phyloP scores from a whole-genome alignment of 1,140 invertebrate genomes.

The Bursaphelenchus mucronatus region DNA sequence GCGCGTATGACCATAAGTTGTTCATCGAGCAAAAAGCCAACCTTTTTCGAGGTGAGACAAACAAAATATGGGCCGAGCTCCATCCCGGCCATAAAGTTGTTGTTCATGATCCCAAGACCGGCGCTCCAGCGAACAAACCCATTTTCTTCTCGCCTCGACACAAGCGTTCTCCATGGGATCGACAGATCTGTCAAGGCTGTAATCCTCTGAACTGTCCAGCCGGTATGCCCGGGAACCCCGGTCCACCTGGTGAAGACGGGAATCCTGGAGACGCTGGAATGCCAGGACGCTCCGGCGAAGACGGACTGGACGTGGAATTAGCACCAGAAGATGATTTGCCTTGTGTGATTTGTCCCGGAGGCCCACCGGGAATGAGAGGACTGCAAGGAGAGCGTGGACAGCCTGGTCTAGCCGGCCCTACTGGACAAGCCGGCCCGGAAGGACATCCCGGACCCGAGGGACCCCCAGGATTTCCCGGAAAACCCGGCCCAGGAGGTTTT shows the following conservation, averaged over 20 bases:
- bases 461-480: slow-evolving; percentile 29
- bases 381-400: slow-evolving; percentile 45
- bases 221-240: slow-evolving; percentile 28
- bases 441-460: slow-evolving; percentile 29
- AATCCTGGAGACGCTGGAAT: slow-evolving; percentile 27
- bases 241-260: slow-evolving; percentile 36
- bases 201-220: slow-evolving; percentile 34
- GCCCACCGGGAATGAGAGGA: slow-evolving; percentile 48
- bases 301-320: slow-evolving; percentile 46
- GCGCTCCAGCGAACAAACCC: not conserved
- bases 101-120: not conserved
- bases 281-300: slow-evolving; percentile 34
- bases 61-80: slow-evolving; percentile 7
- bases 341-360: slow-evolving; percentile 52
- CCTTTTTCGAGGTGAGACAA: not conserved
- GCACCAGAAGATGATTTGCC: slow-evolving; percentile 48
- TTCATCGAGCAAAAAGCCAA: not conserved
- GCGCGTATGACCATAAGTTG: not conserved
- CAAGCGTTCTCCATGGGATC: slow-evolving; percentile 32
- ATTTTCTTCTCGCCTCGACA: slow-evolving; percentile 22
- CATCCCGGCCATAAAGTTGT: not conserved
- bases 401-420: slow-evolving; percentile 26
- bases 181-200: slow-evolving; percentile 37
- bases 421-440: slow-evolving; percentile 19
- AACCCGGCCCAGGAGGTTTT: slow-evolving; percentile 28